Conservation (phyloP, 37 sponge, comb jelly and placozoan genomes). For the Cliona cf. orientalis region DNA sequence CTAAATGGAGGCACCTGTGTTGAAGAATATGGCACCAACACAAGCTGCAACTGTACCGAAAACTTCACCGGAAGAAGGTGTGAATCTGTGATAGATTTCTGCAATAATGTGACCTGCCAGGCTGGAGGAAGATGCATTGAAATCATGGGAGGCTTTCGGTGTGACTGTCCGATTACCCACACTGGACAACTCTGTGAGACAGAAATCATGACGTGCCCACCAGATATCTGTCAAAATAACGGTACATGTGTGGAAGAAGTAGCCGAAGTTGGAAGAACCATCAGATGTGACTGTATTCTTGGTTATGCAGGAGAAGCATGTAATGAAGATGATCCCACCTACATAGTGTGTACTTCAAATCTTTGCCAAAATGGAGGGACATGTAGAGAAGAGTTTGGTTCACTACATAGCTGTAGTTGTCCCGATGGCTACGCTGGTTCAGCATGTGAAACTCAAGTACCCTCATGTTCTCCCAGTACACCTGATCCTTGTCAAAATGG, state of each 20-base stretch:
- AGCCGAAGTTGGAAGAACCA: constrained; percentile 14
- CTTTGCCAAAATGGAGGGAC: constrained; percentile 67
- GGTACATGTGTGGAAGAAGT: constrained; percentile 41
- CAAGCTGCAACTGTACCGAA: constrained; percentile 34
- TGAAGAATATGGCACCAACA: background rate
- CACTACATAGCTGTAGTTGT: no score
- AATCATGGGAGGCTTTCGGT: constrained; percentile 24
- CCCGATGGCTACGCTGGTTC: constrained; percentile 49
- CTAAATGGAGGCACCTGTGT: constrained; percentile 35
- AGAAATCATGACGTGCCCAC: constrained; percentile 12
- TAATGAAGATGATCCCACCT: background rate
- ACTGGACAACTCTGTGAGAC: constrained; percentile 27
- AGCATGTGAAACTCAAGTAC: no score
- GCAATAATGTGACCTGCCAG: no score
- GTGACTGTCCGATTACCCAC: constrained; percentile 34
- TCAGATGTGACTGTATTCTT: constrained; percentile 18
- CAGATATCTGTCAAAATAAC: constrained; percentile 31
- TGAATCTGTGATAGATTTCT: no score
- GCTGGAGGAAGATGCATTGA: constrained; percentile 76
- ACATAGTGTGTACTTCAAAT: constrained; percentile 15
- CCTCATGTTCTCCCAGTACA: no score
- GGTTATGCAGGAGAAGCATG: constrained; percentile 22
- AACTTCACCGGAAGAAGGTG: constrained; percentile 60
- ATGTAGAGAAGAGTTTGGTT: no score
- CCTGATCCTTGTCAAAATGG: no score